phyloP scores from a whole-genome alignment of 2,797 vertebrate genomes.

The Crypturellus tataupa region DNA sequence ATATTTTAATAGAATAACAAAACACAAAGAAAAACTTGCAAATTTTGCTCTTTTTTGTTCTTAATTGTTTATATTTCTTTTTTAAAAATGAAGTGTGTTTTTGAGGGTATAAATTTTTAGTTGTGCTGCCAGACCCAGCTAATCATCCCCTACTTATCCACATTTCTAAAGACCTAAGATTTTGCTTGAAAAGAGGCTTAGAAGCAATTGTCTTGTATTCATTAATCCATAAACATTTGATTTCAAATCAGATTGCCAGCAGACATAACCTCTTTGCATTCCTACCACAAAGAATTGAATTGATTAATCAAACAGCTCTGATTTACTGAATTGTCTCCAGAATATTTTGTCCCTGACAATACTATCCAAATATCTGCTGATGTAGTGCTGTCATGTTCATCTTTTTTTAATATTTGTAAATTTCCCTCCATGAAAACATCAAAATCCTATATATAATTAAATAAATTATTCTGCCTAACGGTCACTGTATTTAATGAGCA shows the following conservation, averaged over 20 bases:
- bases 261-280: slow-evolving; percentile 74
- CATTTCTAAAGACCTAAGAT: slow-evolving; percentile 56
- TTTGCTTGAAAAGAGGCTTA: slow-evolving; percentile 66
- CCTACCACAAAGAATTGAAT: slow-evolving; percentile 76
- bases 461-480: not conserved
- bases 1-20: slow-evolving; percentile 41
- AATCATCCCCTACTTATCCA: slow-evolving; percentile 61
- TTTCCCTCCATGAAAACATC: not conserved
- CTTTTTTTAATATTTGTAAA: slow-evolving; percentile 39
- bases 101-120: slow-evolving; percentile 30
- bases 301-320: slow-evolving; percentile 79
- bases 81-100: slow-evolving; percentile 5
- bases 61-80: slow-evolving; percentile 35
- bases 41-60: slow-evolving; percentile 21
- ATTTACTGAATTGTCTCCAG: slow-evolving; percentile 72
- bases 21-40: slow-evolving; percentile 9
- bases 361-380: slow-evolving; percentile 49
- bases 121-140: slow-evolving; percentile 29
- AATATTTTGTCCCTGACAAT: slow-evolving; percentile 58
- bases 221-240: slow-evolving; percentile 75
- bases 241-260: slow-evolving; percentile 76
- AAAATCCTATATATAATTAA: slow-evolving; percentile 11
- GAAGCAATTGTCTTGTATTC: slow-evolving; percentile 68
- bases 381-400: not conserved
- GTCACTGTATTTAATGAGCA: not conserved